A percentile compares a stretch with the other conserved stretches of the same genome.
phyloP scores from a whole-genome alignment of 1,140 invertebrate species.

The Euborellia annulipes region DNA sequence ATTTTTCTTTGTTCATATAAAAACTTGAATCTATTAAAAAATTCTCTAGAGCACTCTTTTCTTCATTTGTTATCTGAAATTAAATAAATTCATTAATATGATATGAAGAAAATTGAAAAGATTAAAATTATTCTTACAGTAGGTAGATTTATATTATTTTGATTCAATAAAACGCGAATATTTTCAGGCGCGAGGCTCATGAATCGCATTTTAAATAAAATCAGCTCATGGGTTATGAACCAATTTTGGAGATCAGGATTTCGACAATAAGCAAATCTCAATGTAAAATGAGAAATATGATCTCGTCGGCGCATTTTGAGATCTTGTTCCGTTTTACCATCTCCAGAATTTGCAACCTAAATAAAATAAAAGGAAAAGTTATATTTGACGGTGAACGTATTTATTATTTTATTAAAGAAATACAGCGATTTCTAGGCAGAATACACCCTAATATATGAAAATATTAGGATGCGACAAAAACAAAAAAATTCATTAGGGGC shows the following conservation, averaged over 20 bases:
- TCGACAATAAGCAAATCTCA: conserved; percentile 40
- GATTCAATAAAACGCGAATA: too few species aligned
- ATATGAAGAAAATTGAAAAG: background rate
- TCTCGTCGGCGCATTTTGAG: conserved; percentile 26
- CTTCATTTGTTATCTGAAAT: conserved; percentile 22
- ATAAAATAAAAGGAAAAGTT: background rate
- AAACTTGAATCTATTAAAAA: conserved; percentile 6
- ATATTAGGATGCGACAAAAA: too few species aligned
- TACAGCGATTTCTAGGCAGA: too few species aligned
- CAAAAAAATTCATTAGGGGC: too few species aligned
- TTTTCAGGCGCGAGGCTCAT: background rate
- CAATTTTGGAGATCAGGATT: conserved; percentile 41
- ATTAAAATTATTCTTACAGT: too few species aligned
- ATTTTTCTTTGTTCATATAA: conserved; percentile 10
- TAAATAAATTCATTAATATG: background rate
- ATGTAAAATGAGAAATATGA: conserved; percentile 42
- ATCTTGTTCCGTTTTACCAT: background rate
- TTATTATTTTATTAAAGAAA: too few species aligned
- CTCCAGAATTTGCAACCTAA: background rate
- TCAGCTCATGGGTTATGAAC: conserved; percentile 42
- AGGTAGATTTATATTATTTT: too few species aligned
- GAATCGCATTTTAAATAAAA: conserved; percentile 36
- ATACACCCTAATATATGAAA: too few species aligned
- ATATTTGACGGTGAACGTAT: too few species aligned
- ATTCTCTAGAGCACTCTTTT: conserved; percentile 14